A percentile compares a stretch with the other conserved stretches of the same genome.
These are phyloP conservation scores for Cheiracanthium punctorium DNA, from an alignment of 2,888 invertebrate genomes.

Conservation along the genomic window DNA sequence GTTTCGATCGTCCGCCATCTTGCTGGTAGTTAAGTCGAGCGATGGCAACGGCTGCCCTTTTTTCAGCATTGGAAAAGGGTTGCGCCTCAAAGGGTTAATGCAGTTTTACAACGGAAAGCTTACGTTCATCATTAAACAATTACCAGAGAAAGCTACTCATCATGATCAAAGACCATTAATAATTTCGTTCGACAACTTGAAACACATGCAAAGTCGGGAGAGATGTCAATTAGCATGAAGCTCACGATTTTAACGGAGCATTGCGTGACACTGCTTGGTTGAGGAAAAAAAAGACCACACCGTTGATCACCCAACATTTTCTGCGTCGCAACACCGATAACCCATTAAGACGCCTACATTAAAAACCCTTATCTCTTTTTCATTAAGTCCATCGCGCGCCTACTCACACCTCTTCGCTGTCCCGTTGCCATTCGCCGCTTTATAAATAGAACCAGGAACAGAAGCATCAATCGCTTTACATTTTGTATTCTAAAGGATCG, in stretches of 20 bases:
- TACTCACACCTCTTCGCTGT: slow-evolving; percentile 16
- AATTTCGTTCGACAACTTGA: too few species aligned
- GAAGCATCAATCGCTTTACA: slow-evolving; percentile 15
- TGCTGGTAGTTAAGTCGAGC: too few species aligned
- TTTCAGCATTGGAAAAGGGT: too few species aligned
- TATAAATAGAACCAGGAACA: slow-evolving; percentile 62
- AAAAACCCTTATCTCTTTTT: slow-evolving; percentile 29
- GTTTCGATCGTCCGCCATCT: too few species aligned
- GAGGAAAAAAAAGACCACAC: background rate
- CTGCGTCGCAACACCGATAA: background rate
- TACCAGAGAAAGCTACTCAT: too few species aligned
- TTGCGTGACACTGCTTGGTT: background rate
- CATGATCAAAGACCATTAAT: too few species aligned
- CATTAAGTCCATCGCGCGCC: slow-evolving; percentile 39
- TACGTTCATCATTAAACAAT: too few species aligned
- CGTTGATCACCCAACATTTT: background rate
- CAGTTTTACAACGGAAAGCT: too few species aligned
- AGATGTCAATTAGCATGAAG: background rate
- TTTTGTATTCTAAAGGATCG: slow-evolving; percentile 5
- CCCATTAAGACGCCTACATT: slow-evolving; percentile 10
- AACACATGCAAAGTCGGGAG: background rate
- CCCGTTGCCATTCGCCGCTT: slow-evolving; percentile 15
- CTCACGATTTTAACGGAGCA: background rate
- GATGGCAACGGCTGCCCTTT: too few species aligned
- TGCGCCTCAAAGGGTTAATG: too few species aligned